Percentiles rank a stretch among this genome's conserved stretches.
phyloP scores from a whole-genome alignment of 2,888 invertebrate genomes.

The Gandaritis pyraliata region DNA sequence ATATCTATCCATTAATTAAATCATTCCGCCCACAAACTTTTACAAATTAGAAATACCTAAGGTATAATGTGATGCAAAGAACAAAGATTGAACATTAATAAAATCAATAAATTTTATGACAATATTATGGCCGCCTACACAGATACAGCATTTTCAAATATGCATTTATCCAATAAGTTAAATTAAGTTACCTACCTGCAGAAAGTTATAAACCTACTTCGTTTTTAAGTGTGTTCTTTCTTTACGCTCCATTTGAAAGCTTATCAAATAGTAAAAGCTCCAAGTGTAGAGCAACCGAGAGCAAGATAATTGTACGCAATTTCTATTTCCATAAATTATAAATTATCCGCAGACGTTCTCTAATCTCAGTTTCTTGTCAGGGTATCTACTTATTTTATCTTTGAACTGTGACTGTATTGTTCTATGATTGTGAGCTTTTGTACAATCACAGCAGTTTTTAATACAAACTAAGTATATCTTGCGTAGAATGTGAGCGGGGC shows the following conservation, averaged over 20 bases:
- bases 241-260: constrained; percentile 12
- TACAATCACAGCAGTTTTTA: constrained; percentile 4
- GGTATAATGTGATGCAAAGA: constrained; percentile 13
- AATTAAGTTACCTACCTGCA: constrained; percentile 7
- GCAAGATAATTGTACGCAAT: constrained; percentile 18
- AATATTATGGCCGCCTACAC: constrained; percentile 28
- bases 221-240: constrained; percentile 14
- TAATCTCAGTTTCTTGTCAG: constrained; percentile 15
- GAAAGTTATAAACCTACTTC: constrained; percentile 15
- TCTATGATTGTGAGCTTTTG: constrained; percentile 12
- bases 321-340: constrained; percentile 21
- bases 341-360: constrained; percentile 11
- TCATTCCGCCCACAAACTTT: constrained; percentile 53
- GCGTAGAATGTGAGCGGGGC: constrained; percentile 14
- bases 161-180: constrained; percentile 16
- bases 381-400: constrained; percentile 7
- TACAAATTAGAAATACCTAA: constrained; percentile 17
- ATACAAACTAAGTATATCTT: constrained; percentile 13
- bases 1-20: constrained; percentile 47
- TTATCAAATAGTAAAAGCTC: constrained; percentile 14
- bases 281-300: constrained; percentile 12
- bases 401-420: constrained; percentile 16
- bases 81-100: constrained; percentile 19
- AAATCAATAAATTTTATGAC: constrained; percentile 23
- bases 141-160: constrained; percentile 9